Conservation (phyloP, 2,888 invertebrate species). For the Isotomurus palustris region DNA sequence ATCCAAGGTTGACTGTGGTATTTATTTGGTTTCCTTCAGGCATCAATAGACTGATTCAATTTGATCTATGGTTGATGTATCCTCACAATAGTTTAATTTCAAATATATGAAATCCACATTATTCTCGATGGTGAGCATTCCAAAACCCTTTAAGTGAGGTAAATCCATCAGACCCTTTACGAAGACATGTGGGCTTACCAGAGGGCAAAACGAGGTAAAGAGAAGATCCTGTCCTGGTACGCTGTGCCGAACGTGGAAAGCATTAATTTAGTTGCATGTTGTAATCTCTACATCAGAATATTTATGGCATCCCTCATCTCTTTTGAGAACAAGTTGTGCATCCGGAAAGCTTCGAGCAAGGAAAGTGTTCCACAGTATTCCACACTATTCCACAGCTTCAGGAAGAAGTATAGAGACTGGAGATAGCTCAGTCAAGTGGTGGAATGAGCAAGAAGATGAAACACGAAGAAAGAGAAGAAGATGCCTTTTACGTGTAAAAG, state of each 20-base stretch:
- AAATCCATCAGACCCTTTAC: conserved; percentile 28
- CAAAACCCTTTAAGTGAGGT: conserved; percentile 23
- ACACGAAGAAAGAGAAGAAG: conserved; percentile 64
- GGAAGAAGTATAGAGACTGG: conserved; percentile 60
- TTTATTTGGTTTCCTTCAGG: conserved; percentile 34
- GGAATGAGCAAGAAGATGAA: conserved; percentile 68
- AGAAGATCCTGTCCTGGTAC: too few species aligned
- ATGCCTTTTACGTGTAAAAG: conserved; percentile 51
- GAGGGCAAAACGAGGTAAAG: conserved; percentile 30
- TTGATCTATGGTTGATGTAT: conserved; percentile 32
- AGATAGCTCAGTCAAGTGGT: too few species aligned
- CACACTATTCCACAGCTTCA: conserved; percentile 54
- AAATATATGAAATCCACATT: conserved; percentile 17
- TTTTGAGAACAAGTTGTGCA: conserved; percentile 61
- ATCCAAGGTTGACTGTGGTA: too few species aligned
- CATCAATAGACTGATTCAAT: conserved; percentile 34
- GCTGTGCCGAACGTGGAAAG: too few species aligned
- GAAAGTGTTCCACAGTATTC: too few species aligned
- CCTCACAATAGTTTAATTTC: too few species aligned
- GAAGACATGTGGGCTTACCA: conserved; percentile 28
- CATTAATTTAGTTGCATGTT: too few species aligned
- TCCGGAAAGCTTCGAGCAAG: conserved; percentile 50
- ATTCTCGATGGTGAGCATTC: conserved; percentile 25
- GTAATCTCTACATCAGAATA: conserved; percentile 57
- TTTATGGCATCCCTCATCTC: conserved; percentile 67